A percentile compares a stretch with the other conserved stretches of the same genome.
Conservation (phyloP, 2,113 vertebrate species). For the Osmerus eperlanus region DNA sequence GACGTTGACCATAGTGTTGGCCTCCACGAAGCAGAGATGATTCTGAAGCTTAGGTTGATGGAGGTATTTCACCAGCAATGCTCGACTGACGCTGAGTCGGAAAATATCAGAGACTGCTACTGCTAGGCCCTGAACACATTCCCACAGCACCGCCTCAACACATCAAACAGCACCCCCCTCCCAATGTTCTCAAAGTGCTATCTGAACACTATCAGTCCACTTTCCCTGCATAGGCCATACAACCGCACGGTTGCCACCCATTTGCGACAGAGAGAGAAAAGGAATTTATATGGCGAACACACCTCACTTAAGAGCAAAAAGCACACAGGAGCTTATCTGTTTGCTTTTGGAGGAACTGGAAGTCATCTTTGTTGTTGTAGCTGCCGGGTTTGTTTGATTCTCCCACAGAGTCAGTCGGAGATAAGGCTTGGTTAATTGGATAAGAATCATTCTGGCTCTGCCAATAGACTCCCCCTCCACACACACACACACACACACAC, state of each 20-base stretch:
- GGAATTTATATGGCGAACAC: not conserved
- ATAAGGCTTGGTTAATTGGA: slow-evolving; percentile 71
- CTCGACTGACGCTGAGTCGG: no score
- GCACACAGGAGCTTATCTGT: not conserved
- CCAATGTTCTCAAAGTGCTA: not conserved
- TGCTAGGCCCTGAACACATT: not conserved
- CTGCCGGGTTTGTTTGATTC: slow-evolving; percentile 56
- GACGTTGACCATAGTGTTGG: no score
- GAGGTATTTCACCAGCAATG: no score
- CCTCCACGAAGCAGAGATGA: no score
- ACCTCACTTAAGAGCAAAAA: not conserved
- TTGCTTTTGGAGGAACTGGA: slow-evolving; percentile 13
- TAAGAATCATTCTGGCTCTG: slow-evolving; percentile 66
- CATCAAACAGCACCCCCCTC: not conserved
- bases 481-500: slow-evolving; percentile 5
- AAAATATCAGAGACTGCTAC: no score
- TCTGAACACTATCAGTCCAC: no score
- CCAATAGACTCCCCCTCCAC: slow-evolving; percentile 58
- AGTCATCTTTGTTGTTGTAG: slow-evolving; percentile 30
- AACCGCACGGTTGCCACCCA: no score
- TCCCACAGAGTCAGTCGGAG: slow-evolving; percentile 54
- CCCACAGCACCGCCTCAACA: not conserved
- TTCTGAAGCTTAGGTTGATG: no score
- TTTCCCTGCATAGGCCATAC: no score
- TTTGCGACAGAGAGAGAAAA: no score